These are phyloP conservation scores for Brachylomia viminalis DNA, from an alignment of 2,888 invertebrate species.

Conservation along the genomic window DNA sequence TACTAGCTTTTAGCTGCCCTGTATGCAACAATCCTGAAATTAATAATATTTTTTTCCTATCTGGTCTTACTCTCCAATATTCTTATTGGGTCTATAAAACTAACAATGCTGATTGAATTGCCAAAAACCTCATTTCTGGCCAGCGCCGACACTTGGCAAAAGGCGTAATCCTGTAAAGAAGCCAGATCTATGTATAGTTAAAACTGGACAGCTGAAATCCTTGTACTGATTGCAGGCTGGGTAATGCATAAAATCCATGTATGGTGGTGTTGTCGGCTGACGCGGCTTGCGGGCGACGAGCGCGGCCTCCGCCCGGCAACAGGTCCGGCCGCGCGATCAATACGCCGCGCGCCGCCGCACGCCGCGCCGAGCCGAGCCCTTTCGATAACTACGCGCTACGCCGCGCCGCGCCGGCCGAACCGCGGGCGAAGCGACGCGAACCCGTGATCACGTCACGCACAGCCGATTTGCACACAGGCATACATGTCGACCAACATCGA, in stretches of 20 bases:
- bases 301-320: conserved; percentile 86
- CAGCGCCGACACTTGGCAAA: conserved; percentile 6
- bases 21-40: conserved; percentile 2
- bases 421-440: conserved; percentile 62
- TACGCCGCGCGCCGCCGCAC: conserved; percentile 84
- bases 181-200: conserved; percentile 15
- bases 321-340: conserved; percentile 87
- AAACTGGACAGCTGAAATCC: conserved; percentile 44
- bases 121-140: not conserved
- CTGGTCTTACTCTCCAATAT: not conserved
- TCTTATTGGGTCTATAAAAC: conserved; percentile 10
- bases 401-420: conserved; percentile 64
- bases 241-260: conserved; percentile 76
- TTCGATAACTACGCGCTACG: conserved; percentile 73
- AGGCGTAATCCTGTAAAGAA: conserved; percentile 13
- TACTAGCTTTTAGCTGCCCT: not conserved
- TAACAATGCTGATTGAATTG: not conserved
- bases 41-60: not conserved
- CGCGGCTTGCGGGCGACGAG: conserved; percentile 59
- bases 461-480: conserved; percentile 65
- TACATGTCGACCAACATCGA: conserved; percentile 58
- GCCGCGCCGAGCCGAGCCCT: conserved; percentile 79
- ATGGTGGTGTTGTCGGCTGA: conserved; percentile 65
- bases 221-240: conserved; percentile 69
- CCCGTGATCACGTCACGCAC: conserved; percentile 67